Evolutionary conservation across 2,888 invertebrate species (phyloP).

Genomic region (Polydrusus tereticollis): DNA sequence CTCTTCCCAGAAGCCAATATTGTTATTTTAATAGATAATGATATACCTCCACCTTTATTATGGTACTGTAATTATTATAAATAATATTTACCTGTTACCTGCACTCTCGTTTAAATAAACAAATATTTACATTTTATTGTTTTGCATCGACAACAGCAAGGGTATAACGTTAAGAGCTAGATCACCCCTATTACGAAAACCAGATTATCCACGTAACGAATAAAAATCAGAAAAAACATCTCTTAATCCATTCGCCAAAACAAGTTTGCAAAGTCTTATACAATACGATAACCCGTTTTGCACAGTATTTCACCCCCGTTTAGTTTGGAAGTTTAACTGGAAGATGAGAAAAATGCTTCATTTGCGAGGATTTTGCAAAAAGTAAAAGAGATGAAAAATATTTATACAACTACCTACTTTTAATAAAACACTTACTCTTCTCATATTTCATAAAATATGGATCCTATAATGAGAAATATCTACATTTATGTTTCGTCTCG

Average conservation of each 20-base stretch:
- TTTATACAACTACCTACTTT: too few species aligned
- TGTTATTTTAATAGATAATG: neutral
- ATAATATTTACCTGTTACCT: too few species aligned
- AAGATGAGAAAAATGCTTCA: too few species aligned
- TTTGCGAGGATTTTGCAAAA: too few species aligned
- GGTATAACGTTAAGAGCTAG: neutral
- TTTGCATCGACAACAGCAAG: neutral
- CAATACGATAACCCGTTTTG: slow-evolving; percentile 33
- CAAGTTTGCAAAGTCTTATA: slow-evolving; percentile 38
- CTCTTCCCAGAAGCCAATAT: too few species aligned
- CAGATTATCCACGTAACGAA: slow-evolving; percentile 20
- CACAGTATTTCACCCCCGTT: too few species aligned
- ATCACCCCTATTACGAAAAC: slow-evolving; percentile 4
- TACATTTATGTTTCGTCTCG: too few species aligned
- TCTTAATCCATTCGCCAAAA: slow-evolving; percentile 25
- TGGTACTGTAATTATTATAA: neutral
- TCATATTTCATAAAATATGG: too few species aligned
- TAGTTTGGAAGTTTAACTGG: too few species aligned
- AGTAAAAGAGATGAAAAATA: too few species aligned
- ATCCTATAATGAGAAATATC: too few species aligned
- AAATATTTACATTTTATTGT: neutral
- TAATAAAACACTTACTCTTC: too few species aligned
- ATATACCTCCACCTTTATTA: neutral
- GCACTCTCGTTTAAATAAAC: neutral
- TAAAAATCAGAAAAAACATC: slow-evolving; percentile 31